Evolutionary conservation across 1,140 invertebrate genomes (phyloP).

Genomic region (Eulimnadia texana): DNA sequence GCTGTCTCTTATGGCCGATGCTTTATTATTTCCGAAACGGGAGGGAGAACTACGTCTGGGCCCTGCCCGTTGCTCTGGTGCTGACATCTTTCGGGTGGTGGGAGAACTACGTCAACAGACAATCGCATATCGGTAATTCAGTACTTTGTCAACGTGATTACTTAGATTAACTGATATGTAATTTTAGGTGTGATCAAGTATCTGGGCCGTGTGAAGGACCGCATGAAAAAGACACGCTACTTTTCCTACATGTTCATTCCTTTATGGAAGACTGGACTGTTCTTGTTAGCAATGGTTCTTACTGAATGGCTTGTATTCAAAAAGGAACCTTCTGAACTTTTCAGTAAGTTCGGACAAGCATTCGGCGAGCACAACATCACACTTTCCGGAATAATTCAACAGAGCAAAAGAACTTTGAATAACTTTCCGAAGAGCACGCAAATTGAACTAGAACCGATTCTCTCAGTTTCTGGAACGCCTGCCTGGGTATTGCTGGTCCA

Average conservation of each 20-base stretch:
- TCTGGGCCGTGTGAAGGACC: constrained; percentile 27
- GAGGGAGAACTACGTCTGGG: constrained; percentile 23
- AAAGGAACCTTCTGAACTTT: constrained; percentile 30
- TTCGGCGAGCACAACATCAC: constrained; percentile 64
- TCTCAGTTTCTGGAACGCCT: constrained; percentile 50
- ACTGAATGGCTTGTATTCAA: not conserved
- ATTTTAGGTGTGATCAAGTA: constrained; percentile 24
- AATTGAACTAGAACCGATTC: constrained; percentile 21
- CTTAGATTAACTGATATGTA: not conserved
- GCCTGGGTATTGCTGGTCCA: constrained; percentile 67
- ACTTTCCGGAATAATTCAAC: constrained; percentile 45
- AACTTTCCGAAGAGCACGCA: constrained; percentile 20
- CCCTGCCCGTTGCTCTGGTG: constrained; percentile 31
- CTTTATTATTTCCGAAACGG: not conserved
- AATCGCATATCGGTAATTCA: constrained; percentile 17
- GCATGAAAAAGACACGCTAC: constrained; percentile 29
- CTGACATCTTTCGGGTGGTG: constrained; percentile 37
- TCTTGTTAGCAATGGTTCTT: constrained; percentile 25
- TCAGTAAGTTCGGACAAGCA: constrained; percentile 52
- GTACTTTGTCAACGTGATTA: not conserved
- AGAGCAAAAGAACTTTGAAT: not conserved
- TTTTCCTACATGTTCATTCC: constrained; percentile 29
- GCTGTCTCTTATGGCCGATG: constrained; percentile 26
- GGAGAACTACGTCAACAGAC: constrained; percentile 34
- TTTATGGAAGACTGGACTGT: constrained; percentile 27